Conservation (phyloP, 2,888 invertebrate species). For the Athrips mouffetella region DNA sequence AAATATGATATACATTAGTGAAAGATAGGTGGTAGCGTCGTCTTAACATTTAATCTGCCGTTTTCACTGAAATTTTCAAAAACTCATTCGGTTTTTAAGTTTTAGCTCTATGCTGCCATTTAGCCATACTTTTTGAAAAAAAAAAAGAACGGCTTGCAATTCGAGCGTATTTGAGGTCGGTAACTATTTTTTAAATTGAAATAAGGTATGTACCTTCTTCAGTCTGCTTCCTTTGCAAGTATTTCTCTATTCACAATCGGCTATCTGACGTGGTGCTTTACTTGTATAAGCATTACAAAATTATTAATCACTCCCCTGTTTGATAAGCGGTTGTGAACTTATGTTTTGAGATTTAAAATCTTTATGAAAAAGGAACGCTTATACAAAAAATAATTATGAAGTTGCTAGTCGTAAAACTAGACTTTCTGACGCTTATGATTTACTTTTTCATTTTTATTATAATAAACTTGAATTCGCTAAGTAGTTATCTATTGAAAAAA, state of each 20-base stretch:
- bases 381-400: slow-evolving; percentile 35
- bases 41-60: not conserved
- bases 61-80: not conserved
- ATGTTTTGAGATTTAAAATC: slow-evolving; percentile 53
- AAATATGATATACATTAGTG: slow-evolving; percentile 40
- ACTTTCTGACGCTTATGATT: slow-evolving; percentile 29
- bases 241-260: no score
- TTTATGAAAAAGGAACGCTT: slow-evolving; percentile 34
- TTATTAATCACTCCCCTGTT: slow-evolving; percentile 46
- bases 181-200: no score
- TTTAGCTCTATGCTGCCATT: no score
- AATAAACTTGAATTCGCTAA: not conserved
- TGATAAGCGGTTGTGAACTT: slow-evolving; percentile 65
- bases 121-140: not conserved
- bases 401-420: slow-evolving; percentile 49
- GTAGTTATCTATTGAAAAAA: not conserved
- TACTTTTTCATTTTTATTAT: not conserved
- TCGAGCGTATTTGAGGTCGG: no score
- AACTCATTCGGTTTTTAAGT: not conserved
- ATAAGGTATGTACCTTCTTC: no score
- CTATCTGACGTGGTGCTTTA: slow-evolving; percentile 59
- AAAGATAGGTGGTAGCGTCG: slow-evolving; percentile 30
- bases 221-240: no score
- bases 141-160: not conserved
- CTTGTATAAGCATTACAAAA: slow-evolving; percentile 44